Conservation (phyloP, 2,797 vertebrate genomes). For the Megalops cyprinoides region DNA sequence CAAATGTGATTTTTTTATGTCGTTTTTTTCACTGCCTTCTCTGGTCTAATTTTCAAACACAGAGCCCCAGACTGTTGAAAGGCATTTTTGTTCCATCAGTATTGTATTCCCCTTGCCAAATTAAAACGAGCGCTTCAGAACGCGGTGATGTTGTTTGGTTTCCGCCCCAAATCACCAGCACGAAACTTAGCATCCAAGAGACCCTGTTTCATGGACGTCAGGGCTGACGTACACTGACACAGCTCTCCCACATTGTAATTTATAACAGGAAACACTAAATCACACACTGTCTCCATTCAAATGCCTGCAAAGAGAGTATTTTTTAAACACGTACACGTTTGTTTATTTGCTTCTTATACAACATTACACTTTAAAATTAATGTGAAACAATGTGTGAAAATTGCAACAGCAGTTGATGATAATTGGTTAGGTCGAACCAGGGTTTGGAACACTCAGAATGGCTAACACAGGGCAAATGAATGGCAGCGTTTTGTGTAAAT, state of each 20-base stretch:
- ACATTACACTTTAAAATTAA: no score
- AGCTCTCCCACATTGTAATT: not conserved
- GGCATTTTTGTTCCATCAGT: not conserved
- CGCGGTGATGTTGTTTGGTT: not conserved
- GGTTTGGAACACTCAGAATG: no score
- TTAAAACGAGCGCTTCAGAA: slow-evolving; percentile 22
- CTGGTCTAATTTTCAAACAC: slow-evolving; percentile 16
- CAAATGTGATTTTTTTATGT: slow-evolving; percentile 14
- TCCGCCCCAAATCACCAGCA: not conserved
- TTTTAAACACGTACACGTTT: not conserved
- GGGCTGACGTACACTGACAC: not conserved
- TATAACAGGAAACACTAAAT: not conserved
- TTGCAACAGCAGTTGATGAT: no score
- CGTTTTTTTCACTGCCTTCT: slow-evolving; percentile 23
- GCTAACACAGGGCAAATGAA: no score
- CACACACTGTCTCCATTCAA: not conserved
- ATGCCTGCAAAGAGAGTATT: not conserved
- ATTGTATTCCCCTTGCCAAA: slow-evolving; percentile 12
- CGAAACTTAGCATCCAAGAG: slow-evolving; percentile 7
- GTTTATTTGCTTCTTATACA: no score
- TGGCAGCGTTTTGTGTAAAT: not conserved
- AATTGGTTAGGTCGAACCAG: not conserved
- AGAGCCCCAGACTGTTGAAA: not conserved
- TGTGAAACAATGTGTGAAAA: no score
- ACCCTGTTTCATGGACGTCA: slow-evolving; percentile 32